Base-by-base conservation (phyloP, 1,140 invertebrate species). In the Zaprionus camerounensis region DNA sequence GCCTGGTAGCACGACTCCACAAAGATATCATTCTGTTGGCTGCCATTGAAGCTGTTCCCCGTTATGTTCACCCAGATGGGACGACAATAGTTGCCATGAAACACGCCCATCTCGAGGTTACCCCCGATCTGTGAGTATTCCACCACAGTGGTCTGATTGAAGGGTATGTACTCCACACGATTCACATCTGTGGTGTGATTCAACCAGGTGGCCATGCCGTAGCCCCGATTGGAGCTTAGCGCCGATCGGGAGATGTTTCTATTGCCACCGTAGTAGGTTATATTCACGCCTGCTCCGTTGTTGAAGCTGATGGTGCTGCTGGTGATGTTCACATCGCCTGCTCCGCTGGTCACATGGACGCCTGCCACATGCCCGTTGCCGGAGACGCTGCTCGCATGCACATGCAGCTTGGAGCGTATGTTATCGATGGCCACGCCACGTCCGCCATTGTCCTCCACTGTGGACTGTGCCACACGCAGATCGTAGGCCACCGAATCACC, bases 241-340 rank as follows among this genome's bases (percentile, higher is more conserved):
- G 94, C 96, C 31, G 96, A 96, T 82, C 95, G 94, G 12, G 98
- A 98, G 41, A 99, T 94, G 83, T 99, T 98, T 61, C 97, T 94
- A 71, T 96, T 96, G 3, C 98, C 98, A 1, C 98, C 98, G 1
- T 97, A 96, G 68, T 97, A 97, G 0, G 98, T 98, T 4, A 99
- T 96, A 82, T 99, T 98, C 5, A 97, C 94, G 3, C 97, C 97
- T 77, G 99, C 98, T 0, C 98, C 99, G 83, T 96, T 95, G 92
- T 99, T 99, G 78, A 98, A 96, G 1, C 95, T 96, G 44, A 99
- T 97, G 82, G 96, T 94, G 71, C 97, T 98, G 76, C 96, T 95
- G 5, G 98, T 99, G 3, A 99, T 95, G 84, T 99, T 98, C 0
- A 99, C 95, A 87, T 98, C 97, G n/a, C 97, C 97, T 1, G 96